Base-by-base conservation (phyloP, 2,888 invertebrate genomes). In the Stenchaetothrips biformis region DNA sequence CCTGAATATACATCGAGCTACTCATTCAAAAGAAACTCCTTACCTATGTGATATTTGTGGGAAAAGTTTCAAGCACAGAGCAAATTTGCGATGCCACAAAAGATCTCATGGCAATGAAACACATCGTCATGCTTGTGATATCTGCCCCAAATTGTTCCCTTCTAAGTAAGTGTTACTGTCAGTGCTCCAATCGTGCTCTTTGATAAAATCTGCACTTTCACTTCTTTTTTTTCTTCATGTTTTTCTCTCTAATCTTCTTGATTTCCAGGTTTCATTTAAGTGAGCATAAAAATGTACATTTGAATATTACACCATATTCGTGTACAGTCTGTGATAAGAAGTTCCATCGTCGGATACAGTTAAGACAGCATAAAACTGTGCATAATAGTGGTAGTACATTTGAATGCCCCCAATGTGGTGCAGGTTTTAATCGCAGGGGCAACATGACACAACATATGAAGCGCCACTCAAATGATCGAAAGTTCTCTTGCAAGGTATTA, bases 281-380 rank as follows among this genome's bases (percentile, higher is more conserved):
- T 67, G 88, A 88, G 79, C 89, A 89, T 82, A 86, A 87, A 85
- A 87, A 88, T 80, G 85, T 86, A 13, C 89, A 89, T 82, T 86
- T 85, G 78, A 86, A 84, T 6, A 84, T 84, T 62, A 84, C 83
- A 78, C 86, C 87, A 0, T 87, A 86, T 81, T 81, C 84, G 2
- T 89, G 89, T 81, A 86, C 87, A 7, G 84, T 86, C 62, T 89
- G 89, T 82, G 85, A 85, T 4, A 88, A 88, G 83, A 84, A 85
- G 11, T 88, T 88, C 83, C 85, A 84, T 77, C 86, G 85, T 80
- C 84, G 86, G 78, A 85, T 86, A 79, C 86, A 86, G 82, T 83
- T 87, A 80, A 83, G 86, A 27, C 86, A 87, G 79, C 86, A 86
- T 80, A 83, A 83, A 79, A 83, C 85, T 16, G 85, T 85, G 2